Conservation (phyloP, 2,888 invertebrate genomes). For the Anoplius nigerrimus region DNA sequence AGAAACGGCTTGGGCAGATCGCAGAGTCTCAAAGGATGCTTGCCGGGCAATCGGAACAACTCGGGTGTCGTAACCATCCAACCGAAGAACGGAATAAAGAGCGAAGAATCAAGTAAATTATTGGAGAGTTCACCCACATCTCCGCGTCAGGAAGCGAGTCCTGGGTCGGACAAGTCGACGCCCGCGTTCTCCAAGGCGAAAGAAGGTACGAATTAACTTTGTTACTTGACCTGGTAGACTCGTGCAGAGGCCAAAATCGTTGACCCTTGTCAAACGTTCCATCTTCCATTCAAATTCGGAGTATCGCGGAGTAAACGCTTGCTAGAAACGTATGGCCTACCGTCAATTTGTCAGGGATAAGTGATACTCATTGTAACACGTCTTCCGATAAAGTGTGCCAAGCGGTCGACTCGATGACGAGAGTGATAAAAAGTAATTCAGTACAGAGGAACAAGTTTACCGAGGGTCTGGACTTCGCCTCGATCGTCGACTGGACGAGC, state of each 20-base stretch:
- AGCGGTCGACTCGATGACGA: slow-evolving; percentile 77
- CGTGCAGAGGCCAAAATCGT: too few species aligned
- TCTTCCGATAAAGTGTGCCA: slow-evolving; percentile 71
- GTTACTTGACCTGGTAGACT: too few species aligned
- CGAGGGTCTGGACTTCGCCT: slow-evolving; percentile 81
- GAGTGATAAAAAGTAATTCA: slow-evolving; percentile 77
- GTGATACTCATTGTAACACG: slow-evolving; percentile 58
- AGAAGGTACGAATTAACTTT: slow-evolving; percentile 61
- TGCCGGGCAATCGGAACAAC: slow-evolving; percentile 49
- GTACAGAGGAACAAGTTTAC: slow-evolving; percentile 83
- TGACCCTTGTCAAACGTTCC: too few species aligned
- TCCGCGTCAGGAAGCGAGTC: slow-evolving; percentile 48
- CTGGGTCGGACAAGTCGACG: slow-evolving; percentile 58
- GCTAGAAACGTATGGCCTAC: too few species aligned
- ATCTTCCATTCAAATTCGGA: background rate
- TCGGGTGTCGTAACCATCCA: slow-evolving; percentile 69
- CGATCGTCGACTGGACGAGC: slow-evolving; percentile 85
- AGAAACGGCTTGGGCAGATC: slow-evolving; percentile 68
- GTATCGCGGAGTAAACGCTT: background rate
- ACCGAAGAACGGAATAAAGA: slow-evolving; percentile 66
- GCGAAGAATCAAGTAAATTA: slow-evolving; percentile 68
- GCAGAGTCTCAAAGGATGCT: slow-evolving; percentile 62
- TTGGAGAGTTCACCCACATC: slow-evolving; percentile 54
- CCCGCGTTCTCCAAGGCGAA: slow-evolving; percentile 70
- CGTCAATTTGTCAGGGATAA: slow-evolving; percentile 40